Percentiles rank a stretch among this genome's conserved stretches.
These are phyloP conservation scores for Platycnemis pennipes DNA, from an alignment of 2,888 invertebrate genomes.

Conservation along the genomic window DNA sequence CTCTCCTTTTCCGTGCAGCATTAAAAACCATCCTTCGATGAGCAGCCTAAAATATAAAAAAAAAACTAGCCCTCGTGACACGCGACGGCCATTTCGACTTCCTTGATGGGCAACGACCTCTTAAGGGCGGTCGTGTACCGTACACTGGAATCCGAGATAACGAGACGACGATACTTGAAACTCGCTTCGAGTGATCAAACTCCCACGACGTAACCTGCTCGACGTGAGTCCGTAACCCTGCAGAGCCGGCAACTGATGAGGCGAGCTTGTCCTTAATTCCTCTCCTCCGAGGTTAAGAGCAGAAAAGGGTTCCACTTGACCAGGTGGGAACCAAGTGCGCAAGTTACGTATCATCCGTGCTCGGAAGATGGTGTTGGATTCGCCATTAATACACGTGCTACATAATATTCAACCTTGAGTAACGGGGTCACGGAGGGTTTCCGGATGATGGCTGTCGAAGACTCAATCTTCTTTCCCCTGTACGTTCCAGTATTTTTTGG, in stretches of 20 bases:
- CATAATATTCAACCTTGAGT: no score
- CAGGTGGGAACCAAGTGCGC: not conserved
- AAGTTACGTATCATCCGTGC: not conserved
- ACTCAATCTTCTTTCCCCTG: no score
- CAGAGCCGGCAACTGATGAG: not conserved
- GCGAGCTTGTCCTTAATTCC: not conserved
- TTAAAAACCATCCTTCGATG: not conserved
- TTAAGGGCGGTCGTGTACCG: not conserved
- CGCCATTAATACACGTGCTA: not conserved
- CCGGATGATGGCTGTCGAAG: no score
- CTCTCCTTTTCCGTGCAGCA: not conserved
- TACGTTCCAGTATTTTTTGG: no score
- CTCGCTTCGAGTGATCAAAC: not conserved
- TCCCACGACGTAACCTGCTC: constrained; percentile 29
- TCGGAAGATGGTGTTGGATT: not conserved
- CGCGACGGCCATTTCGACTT: constrained; percentile 9
- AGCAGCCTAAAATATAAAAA: not conserved
- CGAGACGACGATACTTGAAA: not conserved
- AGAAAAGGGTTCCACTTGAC: not conserved
- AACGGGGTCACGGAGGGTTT: no score
- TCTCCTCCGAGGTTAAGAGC: not conserved
- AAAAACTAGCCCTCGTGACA: no score
- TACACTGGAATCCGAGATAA: not conserved
- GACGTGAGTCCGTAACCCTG: not conserved
- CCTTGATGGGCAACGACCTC: constrained; percentile 15